Base-by-base conservation (phyloP, 2,797 vertebrate species). In the Dipus sagitta region DNA sequence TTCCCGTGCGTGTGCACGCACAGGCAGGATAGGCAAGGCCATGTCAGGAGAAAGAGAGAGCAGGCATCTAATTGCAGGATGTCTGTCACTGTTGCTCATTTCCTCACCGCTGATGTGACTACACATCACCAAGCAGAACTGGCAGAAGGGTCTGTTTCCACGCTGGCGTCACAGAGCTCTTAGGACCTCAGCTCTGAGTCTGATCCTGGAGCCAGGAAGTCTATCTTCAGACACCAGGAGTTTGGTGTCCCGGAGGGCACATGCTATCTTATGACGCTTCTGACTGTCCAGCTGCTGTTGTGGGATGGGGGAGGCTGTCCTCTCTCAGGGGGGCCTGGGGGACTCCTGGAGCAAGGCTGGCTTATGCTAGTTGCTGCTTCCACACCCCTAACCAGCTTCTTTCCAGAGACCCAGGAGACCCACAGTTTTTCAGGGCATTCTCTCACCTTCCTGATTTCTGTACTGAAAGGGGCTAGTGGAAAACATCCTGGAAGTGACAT, bases 151-250 rank as follows among this genome's bases (percentile, higher is more conserved):
- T 86, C 21, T 71, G 47, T 64, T 94, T n/a, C 47, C 75, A 74
- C 26, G 18, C 34, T 60, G 62, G 75, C 84, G 52, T 68, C 87
- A 38, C 0, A 11, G 76, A 86, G 71, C 87, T 15, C 87, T 54
- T 52, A 90, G 38, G 72, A 90, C 52, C 78, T 80, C 1, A 0
- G 67, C 71, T 70, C 86, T 92, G 64, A 76, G 91, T 91, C 85
- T 71, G 89, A 67, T 52, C 60, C 34, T 87, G 81, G 93, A 91
- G 92, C 78, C 89, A 4, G 38, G 11, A 75, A 91, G 91, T 96
- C 88, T 96, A 87, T 32, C 34, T 72, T 90, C 87, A 47, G 64
- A 71, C 75, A 76, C 26, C 81, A 74, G 32, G 78, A 87, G 89
- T 86, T 82, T 58, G 67, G 80, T 75, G 52, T 76, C 75, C 77